phyloP scores from a whole-genome alignment of 2,888 invertebrate genomes.

The Pyrocoelia pectoralis region DNA sequence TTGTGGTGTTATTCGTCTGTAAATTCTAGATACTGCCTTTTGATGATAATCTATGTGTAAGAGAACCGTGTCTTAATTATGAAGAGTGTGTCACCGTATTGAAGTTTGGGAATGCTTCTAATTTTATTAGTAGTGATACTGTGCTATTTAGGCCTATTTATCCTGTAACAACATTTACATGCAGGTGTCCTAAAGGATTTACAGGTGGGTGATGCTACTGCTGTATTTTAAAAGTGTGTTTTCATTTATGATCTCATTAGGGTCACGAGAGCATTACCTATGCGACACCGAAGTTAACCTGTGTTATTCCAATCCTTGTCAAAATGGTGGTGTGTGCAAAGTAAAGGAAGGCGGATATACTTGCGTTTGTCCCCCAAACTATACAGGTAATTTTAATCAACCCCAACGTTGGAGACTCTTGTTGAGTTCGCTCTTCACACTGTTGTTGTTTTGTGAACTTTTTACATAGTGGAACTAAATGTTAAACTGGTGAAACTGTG shows the following conservation, averaged over 20 bases:
- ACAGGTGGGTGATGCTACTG: constrained; percentile 68
- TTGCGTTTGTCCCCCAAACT: constrained; percentile 82
- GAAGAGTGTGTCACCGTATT: constrained; percentile 92
- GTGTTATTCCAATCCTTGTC: constrained; percentile 95
- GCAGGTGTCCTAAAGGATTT: constrained; percentile 90
- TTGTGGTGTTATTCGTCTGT: too few relatives aligned
- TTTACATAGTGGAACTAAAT: too few relatives aligned
- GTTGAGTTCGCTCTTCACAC: too few relatives aligned
- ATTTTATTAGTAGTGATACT: constrained; percentile 87
- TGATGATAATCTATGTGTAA: constrained; percentile 94
- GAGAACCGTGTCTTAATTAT: constrained; percentile 94
- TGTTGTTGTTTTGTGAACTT: too few relatives aligned
- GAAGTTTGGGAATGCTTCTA: constrained; percentile 92
- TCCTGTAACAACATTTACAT: constrained; percentile 92
- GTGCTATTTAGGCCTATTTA: constrained; percentile 94
- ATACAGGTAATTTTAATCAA: constrained; percentile 71
- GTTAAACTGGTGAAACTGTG: too few relatives aligned
- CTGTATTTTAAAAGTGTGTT: constrained; percentile 1
- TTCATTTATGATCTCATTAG: constrained; percentile 56
- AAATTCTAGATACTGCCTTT: constrained; percentile 85
- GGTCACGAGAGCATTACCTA: constrained; percentile 86
- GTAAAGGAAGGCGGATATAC: constrained; percentile 91
- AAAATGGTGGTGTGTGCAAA: constrained; percentile 85
- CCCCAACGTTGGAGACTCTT: too few relatives aligned
- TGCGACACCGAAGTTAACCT: constrained; percentile 97